Conservation (phyloP, 2,888 invertebrate genomes). For the Epistrophe eligans region DNA sequence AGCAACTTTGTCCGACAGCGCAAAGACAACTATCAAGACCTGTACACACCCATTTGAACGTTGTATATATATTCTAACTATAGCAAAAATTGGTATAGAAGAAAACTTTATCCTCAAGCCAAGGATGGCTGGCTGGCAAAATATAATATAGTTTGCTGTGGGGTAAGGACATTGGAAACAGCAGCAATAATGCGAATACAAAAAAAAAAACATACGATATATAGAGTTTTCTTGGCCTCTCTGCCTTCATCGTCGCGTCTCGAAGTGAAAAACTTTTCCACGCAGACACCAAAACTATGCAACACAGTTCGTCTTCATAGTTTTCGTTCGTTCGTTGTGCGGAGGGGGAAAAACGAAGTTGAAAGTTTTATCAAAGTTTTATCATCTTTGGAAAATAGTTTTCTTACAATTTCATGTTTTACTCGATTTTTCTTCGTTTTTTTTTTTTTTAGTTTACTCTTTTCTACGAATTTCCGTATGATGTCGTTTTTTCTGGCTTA, state of each 20-base stretch:
- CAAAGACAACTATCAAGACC: conserved; percentile 66
- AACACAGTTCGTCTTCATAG: conserved; percentile 19
- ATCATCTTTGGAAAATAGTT: conserved; percentile 75
- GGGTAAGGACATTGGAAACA: conserved; percentile 35
- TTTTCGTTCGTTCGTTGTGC: background rate
- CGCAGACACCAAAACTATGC: conserved; percentile 53
- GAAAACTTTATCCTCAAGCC: conserved; percentile 48
- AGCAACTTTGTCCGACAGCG: conserved; percentile 70
- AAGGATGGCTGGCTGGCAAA: conserved; percentile 21
- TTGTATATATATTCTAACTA: conserved; percentile 11
- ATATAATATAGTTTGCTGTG: conserved; percentile 5
- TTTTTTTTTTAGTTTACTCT: conserved; percentile 10
- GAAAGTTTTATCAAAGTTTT: conserved; percentile 73
- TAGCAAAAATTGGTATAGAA: conserved; percentile 26
- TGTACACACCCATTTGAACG: conserved; percentile 50
- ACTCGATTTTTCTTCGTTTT: conserved; percentile 34
- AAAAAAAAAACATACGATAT: background rate
- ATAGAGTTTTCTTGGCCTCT: conserved; percentile 26
- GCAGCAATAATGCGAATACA: background rate
- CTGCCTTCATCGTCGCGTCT: background rate
- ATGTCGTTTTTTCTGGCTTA: background rate
- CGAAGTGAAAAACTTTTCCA: conserved; percentile 44
- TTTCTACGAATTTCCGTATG: conserved; percentile 43
- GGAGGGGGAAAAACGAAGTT: conserved; percentile 17
- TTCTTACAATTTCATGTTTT: conserved; percentile 70